Evolutionary conservation across 1,140 invertebrate genomes (phyloP), one percentile per base, ranked within the genome.

Genomic region (Nylanderia fulva): DNA sequence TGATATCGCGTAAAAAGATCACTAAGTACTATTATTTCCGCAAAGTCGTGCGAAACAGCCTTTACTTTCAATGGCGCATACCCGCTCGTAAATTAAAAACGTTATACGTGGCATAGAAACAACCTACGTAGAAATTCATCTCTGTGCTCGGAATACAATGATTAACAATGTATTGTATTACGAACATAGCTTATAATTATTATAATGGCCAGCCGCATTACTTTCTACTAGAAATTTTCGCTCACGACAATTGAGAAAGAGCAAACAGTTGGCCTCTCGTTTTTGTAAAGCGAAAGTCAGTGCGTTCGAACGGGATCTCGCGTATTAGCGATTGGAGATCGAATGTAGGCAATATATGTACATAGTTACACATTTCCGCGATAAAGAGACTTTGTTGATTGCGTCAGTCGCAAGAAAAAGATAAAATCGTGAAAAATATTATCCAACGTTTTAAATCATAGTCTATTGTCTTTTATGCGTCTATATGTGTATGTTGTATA

Each of bases 211-310:
- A 45, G 24, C 24, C 54, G 48, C 52, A 52, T 58, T 72, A 68
- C 77, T 82, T 82, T 82, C 77, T 82, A 71, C 48, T 56, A 42
- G 66, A 82, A 71, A 82, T 82, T 58, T 75, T 24, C 18, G 66
- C 15, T 69, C 27, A 48, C 27, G 45, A 82, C 66, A 71, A 72
- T 72, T 61, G 24, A 18, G 45, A 29, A 72, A 71, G 52, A 82
- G 52, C 72, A 82, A 82, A 71, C 36, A 69, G 45, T 68, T 24
- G 15, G 52, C 8, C 24, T 58, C n/a, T 71, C 66, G 52, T 71
- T 58, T 56, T 71, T 72, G 27, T 58, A 21, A 42, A 71, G 66
- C 77, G 77, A 71, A 82, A 82, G 66, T 72, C 33, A 24, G 66
- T 39, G 21, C 48, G n/a, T 63, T 63, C 18, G 9, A 48, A 48